These are phyloP conservation scores for Chironomus tepperi DNA, from an alignment of 1,140 invertebrate genomes.

Conservation along the genomic window DNA sequence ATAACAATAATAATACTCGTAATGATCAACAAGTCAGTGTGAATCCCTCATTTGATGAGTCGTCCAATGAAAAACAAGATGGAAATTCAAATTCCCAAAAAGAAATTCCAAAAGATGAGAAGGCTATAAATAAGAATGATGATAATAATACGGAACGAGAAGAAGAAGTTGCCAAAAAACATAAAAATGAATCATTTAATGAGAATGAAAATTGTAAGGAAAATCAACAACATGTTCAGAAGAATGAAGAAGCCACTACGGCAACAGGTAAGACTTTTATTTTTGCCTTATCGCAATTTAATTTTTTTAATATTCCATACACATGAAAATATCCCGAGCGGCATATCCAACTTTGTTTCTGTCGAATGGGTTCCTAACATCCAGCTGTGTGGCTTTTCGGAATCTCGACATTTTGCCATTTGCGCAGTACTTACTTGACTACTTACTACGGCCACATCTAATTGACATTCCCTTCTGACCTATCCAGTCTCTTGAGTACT, in stretches of 20 bases:
- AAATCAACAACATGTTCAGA: background rate
- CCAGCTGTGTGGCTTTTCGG: no score
- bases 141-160: background rate
- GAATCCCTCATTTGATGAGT: background rate
- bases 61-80: background rate
- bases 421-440: no score
- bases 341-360: background rate
- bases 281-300: background rate
- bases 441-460: no score
- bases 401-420: no score
- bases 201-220: background rate
- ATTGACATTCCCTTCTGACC: no score
- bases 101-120: background rate
- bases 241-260: background rate
- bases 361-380: no score
- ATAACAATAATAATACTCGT: background rate
- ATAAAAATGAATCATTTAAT: conserved; percentile 9
- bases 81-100: background rate
- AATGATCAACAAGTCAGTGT: background rate
- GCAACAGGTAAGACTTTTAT: background rate
- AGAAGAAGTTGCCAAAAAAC: conserved; percentile 8
- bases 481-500: no score
- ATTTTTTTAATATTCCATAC: background rate
- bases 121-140: background rate
- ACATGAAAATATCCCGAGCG: background rate